Evolutionary conservation across 2,113 vertebrate species (phyloP).

Genomic region (Pandion haliaetus): DNA sequence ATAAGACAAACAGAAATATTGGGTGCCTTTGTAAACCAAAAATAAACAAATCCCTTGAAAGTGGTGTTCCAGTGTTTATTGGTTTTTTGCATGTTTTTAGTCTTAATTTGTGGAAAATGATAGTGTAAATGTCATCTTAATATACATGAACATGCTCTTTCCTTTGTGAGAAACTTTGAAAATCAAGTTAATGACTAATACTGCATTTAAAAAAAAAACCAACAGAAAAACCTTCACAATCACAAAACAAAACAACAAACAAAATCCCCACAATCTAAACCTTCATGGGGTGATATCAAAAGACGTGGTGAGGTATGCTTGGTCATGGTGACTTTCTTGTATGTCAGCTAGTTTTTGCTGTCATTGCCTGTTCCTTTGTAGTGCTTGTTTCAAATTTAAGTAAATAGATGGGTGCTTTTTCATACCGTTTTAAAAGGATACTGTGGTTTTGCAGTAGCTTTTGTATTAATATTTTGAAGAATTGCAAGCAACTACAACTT

Average conservation of each 20-base stretch:
- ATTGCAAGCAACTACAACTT: background rate
- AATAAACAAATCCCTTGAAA: slow-evolving; percentile 78
- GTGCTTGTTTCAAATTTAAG: background rate
- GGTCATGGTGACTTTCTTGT: background rate
- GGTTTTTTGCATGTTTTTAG: background rate
- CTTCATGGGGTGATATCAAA: background rate
- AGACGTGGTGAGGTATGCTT: background rate
- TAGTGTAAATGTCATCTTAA: background rate
- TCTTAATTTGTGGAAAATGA: background rate
- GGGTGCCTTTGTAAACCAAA: slow-evolving; percentile 95
- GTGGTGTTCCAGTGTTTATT: slow-evolving; percentile 53
- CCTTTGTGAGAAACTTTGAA: background rate
- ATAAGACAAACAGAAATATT: slow-evolving; percentile 77
- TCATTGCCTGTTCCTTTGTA: background rate
- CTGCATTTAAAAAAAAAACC: background rate
- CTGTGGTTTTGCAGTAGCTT: background rate
- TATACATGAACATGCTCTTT: background rate
- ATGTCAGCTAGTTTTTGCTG: background rate
- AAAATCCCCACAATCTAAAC: background rate
- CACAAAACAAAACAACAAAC: background rate
- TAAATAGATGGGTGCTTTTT: background rate
- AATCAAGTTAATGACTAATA: background rate
- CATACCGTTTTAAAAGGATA: background rate
- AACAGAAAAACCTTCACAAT: background rate
- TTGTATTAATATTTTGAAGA: background rate